Percentiles rank a stretch among this genome's conserved stretches.
These are phyloP conservation scores for Tuta absoluta DNA, from an alignment of 2,888 invertebrate species.

Conservation along the genomic window DNA sequence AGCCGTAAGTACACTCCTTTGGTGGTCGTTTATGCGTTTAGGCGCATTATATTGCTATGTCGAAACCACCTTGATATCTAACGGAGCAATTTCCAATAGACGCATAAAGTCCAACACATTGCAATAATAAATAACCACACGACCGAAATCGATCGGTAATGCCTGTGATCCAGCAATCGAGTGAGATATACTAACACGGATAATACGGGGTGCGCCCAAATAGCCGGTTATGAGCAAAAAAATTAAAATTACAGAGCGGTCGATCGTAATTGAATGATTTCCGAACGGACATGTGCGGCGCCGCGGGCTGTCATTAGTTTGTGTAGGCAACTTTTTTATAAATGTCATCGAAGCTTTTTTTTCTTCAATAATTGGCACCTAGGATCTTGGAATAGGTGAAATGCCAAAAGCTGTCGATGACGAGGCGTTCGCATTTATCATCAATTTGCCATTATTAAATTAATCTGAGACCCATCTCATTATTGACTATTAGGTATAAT, in stretches of 20 bases:
- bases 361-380: constrained; percentile 46
- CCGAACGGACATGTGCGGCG: constrained; percentile 43
- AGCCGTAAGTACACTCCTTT: neutral
- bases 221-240: constrained; percentile 60
- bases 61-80: constrained; percentile 26
- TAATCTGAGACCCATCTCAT: neutral
- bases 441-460: neutral
- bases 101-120: constrained; percentile 6
- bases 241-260: constrained; percentile 72
- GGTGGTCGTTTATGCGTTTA: neutral
- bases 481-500: no score
- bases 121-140: constrained; percentile 22
- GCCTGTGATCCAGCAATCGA: constrained; percentile 27
- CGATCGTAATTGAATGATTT: constrained; percentile 57
- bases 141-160: constrained; percentile 23
- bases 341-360: constrained; percentile 35
- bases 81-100: constrained; percentile 31
- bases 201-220: constrained; percentile 55
- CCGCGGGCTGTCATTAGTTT: constrained; percentile 39
- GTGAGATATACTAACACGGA: constrained; percentile 46
- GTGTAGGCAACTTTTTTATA: constrained; percentile 36
- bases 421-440: constrained; percentile 2
- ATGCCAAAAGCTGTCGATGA: constrained; percentile 28
- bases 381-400: constrained; percentile 36
- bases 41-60: neutral